phyloP scores from a whole-genome alignment of 2,888 invertebrate genomes.

The Drosophila mimetica region DNA sequence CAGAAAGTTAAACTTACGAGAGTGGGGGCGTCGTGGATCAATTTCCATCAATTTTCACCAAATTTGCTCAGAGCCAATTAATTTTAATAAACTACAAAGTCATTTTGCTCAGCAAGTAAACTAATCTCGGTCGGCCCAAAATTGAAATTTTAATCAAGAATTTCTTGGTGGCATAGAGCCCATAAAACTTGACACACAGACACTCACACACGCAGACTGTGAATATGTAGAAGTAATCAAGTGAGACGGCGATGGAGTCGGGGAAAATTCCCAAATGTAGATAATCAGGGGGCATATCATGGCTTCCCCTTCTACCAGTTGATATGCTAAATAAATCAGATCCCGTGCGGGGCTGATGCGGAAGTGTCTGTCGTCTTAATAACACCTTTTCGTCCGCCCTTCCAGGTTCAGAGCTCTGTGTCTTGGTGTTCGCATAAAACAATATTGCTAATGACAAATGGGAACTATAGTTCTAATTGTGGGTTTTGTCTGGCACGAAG shows the following conservation, averaged over 20 bases:
- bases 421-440: constrained; percentile 33
- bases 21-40: constrained; percentile 31
- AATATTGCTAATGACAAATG: constrained; percentile 53
- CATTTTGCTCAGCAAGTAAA: constrained; percentile 54
- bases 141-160: constrained; percentile 74
- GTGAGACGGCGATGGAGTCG: constrained; percentile 55
- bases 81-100: constrained; percentile 74
- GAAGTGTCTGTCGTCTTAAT: constrained; percentile 35
- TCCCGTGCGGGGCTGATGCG: constrained; percentile 10
- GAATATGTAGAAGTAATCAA: constrained; percentile 66
- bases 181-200: constrained; percentile 60
- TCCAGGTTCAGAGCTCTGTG: background rate
- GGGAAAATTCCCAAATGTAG: constrained; percentile 69
- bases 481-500: constrained; percentile 36
- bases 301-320: constrained; percentile 1
- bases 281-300: constrained; percentile 71
- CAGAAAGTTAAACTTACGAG: constrained; percentile 59
- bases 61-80: constrained; percentile 65
- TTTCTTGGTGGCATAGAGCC: constrained; percentile 47
- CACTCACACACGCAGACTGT: constrained; percentile 36
- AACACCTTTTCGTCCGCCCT: constrained; percentile 23
- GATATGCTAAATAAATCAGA: constrained; percentile 36
- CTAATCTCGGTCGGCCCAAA: constrained; percentile 57
- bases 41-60: constrained; percentile 43
- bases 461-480: constrained; percentile 47